A percentile compares a stretch with the other conserved stretches of the same genome.
Conservation (phyloP, 1,140 invertebrate genomes). For the Limonius californicus region DNA sequence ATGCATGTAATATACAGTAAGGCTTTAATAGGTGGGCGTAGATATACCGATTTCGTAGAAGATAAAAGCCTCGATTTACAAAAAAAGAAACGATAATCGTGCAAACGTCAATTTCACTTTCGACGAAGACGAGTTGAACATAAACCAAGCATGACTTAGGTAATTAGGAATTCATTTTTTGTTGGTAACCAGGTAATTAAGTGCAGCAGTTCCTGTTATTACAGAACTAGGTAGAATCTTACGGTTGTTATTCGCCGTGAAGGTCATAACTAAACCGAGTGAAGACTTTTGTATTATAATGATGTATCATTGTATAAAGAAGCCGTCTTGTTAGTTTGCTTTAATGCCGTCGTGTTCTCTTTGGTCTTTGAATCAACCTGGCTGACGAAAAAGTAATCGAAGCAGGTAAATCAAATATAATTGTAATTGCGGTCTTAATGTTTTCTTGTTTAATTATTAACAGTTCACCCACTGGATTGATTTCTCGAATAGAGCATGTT, state of each 20-base stretch:
- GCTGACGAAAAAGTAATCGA: no score
- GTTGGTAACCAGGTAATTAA: constrained; percentile 10
- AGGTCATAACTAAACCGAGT: constrained; percentile 5
- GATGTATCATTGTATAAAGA: not conserved
- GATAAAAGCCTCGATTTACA: no score
- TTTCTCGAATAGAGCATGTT: no score
- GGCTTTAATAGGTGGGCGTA: no score
- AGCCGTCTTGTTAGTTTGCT: not conserved
- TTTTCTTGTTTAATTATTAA: no score
- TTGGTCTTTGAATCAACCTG: no score
- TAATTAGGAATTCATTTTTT: constrained; percentile 11
- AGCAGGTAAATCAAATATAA: no score
- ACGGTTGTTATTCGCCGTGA: constrained; percentile 12
- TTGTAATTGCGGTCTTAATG: no score
- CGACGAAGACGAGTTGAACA: not conserved
- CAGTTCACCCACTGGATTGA: no score
- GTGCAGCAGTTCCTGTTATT: constrained; percentile 11
- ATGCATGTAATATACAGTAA: no score
- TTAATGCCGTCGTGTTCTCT: not conserved
- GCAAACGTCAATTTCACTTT: not conserved
- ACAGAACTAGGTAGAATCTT: constrained; percentile 8
- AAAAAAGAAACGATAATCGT: not conserved
- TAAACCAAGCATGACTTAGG: not conserved
- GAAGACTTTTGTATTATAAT: constrained; percentile 14
- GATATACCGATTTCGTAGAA: no score